Conservation (phyloP, 2,113 vertebrate species). For the Uria aalge region DNA sequence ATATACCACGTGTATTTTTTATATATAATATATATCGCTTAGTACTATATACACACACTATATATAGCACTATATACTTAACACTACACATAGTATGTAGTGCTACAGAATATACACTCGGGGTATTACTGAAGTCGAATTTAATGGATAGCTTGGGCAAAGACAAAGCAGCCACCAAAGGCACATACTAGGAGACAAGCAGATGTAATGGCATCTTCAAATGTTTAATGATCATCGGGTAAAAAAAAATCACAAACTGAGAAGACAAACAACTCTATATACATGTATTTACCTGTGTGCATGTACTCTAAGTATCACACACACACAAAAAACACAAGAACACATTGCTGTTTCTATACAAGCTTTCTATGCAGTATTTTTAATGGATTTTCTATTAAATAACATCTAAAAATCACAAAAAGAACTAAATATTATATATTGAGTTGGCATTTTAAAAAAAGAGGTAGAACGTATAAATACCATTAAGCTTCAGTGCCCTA, state of each 20-base stretch:
- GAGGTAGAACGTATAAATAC: background rate
- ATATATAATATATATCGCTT: background rate
- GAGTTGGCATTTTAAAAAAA: background rate
- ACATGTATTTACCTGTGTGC: no score
- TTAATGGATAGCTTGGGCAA: background rate
- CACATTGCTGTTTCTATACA: background rate
- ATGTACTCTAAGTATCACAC: background rate
- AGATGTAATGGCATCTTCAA: background rate
- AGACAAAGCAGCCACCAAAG: background rate
- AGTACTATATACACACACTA: background rate
- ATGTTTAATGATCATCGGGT: rapidly evolving
- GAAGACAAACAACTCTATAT: background rate
- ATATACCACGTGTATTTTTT: background rate
- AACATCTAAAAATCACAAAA: background rate
- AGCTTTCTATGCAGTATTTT: background rate
- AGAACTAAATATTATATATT: background rate
- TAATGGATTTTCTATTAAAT: background rate
- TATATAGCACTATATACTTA: background rate
- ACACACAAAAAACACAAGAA: background rate
- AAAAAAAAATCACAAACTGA: background rate
- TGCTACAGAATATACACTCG: background rate
- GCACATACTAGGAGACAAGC: background rate
- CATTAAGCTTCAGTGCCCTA: constrained; percentile 12
- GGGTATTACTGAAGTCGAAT: background rate
- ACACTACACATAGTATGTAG: background rate